Evolutionary conservation across 2,797 vertebrate species (phyloP).

Genomic region (Acanthornis magna): DNA sequence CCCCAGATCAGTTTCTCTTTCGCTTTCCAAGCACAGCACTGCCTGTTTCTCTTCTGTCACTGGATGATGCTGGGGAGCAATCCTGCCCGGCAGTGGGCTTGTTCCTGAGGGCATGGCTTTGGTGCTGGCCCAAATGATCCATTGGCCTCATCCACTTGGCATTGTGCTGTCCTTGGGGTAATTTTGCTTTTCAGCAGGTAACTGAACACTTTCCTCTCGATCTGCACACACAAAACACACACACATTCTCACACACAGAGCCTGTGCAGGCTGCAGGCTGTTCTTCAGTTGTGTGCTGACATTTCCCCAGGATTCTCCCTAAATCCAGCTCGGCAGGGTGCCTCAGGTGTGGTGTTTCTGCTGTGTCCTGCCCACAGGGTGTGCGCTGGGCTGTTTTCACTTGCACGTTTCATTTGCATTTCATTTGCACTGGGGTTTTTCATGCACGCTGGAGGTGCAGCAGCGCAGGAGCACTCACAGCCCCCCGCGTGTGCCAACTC

Average conservation of each 20-base stretch:
- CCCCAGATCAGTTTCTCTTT: neutral
- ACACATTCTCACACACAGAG: fast-evolving
- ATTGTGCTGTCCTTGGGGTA: neutral
- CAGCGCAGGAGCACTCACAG: neutral
- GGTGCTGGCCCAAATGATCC: neutral
- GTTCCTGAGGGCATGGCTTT: neutral
- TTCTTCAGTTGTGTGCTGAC: neutral
- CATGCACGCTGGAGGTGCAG: neutral
- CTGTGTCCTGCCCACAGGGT: neutral
- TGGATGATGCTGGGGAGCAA: neutral
- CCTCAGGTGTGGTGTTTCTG: neutral
- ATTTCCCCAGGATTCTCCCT: neutral
- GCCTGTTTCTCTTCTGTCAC: neutral
- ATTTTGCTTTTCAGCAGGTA: neutral
- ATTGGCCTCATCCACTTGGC: neutral
- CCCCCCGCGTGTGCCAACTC: neutral
- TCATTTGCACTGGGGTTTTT: too few species aligned
- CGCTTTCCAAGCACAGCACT: neutral
- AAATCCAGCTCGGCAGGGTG: neutral
- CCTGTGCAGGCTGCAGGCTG: neutral
- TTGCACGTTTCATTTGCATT: too few species aligned
- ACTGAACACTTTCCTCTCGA: neutral
- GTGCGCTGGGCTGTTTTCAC: neutral
- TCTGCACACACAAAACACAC: neutral
- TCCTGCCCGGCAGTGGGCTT: neutral